phyloP scores from a whole-genome alignment of 1,140 invertebrate genomes.

The Drosophila kepulauana region DNA sequence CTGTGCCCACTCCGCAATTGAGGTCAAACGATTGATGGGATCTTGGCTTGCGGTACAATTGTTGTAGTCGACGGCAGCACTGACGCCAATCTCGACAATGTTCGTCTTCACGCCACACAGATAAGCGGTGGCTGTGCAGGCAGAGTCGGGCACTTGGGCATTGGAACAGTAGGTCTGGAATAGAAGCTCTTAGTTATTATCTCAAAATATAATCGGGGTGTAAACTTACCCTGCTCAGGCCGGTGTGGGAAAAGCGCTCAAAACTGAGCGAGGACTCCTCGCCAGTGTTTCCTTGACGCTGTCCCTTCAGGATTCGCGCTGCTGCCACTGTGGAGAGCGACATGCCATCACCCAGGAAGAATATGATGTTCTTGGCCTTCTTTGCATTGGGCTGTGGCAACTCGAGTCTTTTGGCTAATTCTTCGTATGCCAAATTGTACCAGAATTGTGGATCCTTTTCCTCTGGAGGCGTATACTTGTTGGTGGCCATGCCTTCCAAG shows the following conservation, averaged over 20 bases:
- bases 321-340: constrained; percentile 90
- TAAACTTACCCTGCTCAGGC: constrained; percentile 87
- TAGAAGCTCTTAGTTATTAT: not conserved
- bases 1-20: constrained; percentile 93
- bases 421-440: constrained; percentile 61
- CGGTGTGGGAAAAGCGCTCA: constrained; percentile 91
- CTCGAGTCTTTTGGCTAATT: constrained; percentile 50
- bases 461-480: constrained; percentile 54
- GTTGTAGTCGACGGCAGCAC: constrained; percentile 86
- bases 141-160: constrained; percentile 92
- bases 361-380: constrained; percentile 89
- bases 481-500: constrained; percentile 7
- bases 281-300: constrained; percentile 86
- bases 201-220: not conserved
- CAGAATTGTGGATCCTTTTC: constrained; percentile 69
- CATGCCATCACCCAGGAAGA: constrained; percentile 93
- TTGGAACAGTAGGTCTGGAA: constrained; percentile 89
- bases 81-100: constrained; percentile 88
- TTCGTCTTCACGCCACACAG: constrained; percentile 90
- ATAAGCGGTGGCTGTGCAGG: constrained; percentile 86
- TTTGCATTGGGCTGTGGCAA: constrained; percentile 38
- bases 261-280: constrained; percentile 90
- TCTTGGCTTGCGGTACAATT: constrained; percentile 89
- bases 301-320: constrained; percentile 89
- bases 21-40: constrained; percentile 86